These are phyloP conservation scores for Jordanella pulchra DNA, from an alignment of 2,797 vertebrate species.

Conservation along the genomic window DNA sequence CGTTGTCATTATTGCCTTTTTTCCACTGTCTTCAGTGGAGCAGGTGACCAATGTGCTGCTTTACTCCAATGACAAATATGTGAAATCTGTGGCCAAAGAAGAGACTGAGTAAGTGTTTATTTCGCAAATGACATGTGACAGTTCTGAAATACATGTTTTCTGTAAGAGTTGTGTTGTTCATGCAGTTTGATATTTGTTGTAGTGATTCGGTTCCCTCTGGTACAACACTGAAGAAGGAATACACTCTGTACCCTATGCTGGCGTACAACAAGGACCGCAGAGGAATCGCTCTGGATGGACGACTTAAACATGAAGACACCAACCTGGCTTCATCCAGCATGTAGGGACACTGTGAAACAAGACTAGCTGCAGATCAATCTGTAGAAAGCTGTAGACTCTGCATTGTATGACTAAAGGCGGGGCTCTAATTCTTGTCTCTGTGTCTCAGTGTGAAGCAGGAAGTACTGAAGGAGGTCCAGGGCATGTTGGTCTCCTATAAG, in stretches of 20 bases:
- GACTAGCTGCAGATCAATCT: background rate
- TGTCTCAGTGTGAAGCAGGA: constrained; percentile 70
- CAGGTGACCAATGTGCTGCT: constrained; percentile 91
- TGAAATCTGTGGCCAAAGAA: constrained; percentile 87
- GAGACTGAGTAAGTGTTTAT: constrained; percentile 82
- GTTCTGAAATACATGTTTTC: background rate
- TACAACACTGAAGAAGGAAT: constrained; percentile 83
- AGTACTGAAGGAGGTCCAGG: constrained; percentile 87
- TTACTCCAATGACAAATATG: constrained; percentile 92
- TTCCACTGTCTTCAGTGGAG: constrained; percentile 78
- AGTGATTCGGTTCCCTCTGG: constrained; percentile 85
- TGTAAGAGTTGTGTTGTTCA: background rate
- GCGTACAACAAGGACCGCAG: constrained; percentile 81
- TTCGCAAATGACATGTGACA: background rate
- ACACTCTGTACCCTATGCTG: constrained; percentile 85
- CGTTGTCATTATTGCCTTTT: background rate
- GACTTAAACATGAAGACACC: constrained; percentile 91
- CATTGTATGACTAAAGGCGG: background rate
- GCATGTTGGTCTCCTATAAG: constrained; percentile 91
- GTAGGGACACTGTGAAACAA: constrained; percentile 56
- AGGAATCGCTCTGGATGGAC: constrained; percentile 92
- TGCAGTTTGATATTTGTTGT: background rate
- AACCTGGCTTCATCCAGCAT: constrained; percentile 93
- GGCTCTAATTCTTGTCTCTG: constrained; percentile 5
- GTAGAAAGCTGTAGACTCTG: background rate